phyloP scores from a whole-genome alignment of 2,113 vertebrate genomes.

The Chaenocephalus aceratus region DNA sequence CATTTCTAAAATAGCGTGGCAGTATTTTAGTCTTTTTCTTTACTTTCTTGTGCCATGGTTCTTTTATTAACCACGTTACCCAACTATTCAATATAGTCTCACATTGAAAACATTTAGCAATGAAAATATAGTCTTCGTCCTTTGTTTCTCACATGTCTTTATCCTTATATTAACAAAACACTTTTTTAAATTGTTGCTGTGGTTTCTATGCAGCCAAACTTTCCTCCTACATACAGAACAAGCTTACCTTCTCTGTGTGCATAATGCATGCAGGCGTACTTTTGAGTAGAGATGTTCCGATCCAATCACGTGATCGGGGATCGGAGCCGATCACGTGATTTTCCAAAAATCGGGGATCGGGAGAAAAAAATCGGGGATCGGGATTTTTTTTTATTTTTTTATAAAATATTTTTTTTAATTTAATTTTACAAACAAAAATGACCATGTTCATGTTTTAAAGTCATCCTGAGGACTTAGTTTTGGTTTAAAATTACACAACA shows the following conservation, averaged over 20 bases:
- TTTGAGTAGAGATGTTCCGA: background rate
- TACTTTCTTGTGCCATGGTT: constrained; percentile 14
- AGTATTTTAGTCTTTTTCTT: constrained; percentile 41
- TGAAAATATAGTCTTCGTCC: background rate
- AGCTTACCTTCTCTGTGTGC: constrained; percentile 36
- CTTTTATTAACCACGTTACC: constrained; percentile 37
- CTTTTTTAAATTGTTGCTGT: constrained; percentile 13
- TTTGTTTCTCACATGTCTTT: constrained; percentile 1
- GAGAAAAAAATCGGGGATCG: too few relatives aligned
- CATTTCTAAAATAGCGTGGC: constrained; percentile 55
- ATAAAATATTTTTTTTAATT: too few relatives aligned
- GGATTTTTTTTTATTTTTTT: too few relatives aligned
- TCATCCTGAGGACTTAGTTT: too few relatives aligned
- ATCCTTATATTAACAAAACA: background rate
- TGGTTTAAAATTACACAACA: too few relatives aligned
- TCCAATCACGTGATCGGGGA: too few relatives aligned
- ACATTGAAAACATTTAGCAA: background rate
- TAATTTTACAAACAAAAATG: too few relatives aligned
- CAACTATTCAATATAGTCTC: constrained; percentile 12
- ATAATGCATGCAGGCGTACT: constrained; percentile 35
- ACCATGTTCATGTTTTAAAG: too few relatives aligned
- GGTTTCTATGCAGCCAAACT: constrained; percentile 13
- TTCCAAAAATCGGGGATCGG: too few relatives aligned
- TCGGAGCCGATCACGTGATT: too few relatives aligned
- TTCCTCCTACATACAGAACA: constrained; percentile 32